Base-by-base conservation (phyloP, 2,888 invertebrate genomes). In the Cosmopolites sordidus region DNA sequence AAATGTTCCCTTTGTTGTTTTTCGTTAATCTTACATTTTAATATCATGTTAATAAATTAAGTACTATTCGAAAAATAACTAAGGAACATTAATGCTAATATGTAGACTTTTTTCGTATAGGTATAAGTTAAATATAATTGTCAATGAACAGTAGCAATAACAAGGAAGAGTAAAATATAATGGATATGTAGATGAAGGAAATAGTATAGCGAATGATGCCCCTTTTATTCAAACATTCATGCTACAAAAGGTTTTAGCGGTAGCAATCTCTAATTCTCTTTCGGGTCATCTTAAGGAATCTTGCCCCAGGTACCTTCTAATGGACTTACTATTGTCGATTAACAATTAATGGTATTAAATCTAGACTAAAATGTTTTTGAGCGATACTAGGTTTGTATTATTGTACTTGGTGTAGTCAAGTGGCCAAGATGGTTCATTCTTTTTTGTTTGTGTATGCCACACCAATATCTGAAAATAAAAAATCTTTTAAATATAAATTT, bases 371-470 rank as follows among this genome's bases (percentile, higher is more conserved):
- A 77, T 76, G 62, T 76, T 70, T 66, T 79, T 79, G 62, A 84
- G 75, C 63, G 71, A 70, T 58, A 80, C 75, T 66, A 85, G 74
- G 75, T 85, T 85, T 62, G 84, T 83, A 62, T 78, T 75, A 62
- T 76, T 77, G 69, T 83, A 82, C 62, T 79, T 78, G 51, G 75
- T 70, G 57, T 67, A 62, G 66, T 84, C 79, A 49, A 84, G 65
- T 39, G 77, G 67, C 58, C 75, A 74, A 48, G 83, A 82, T 16
- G 80, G 78, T 60, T 78, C 78, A 70, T 84, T 85, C 66, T 81
- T 83, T 69, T 84, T 83, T 1, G 84, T 82, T 73, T 86, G 86
- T 43, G 86, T 86, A 66, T 86, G 86, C 86, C 86, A 86, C 29
- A 84, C 85, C 58, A 84, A 74, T 61, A 86, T 79, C 83, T 83